These are phyloP conservation scores for Kryphioiulus occultus DNA, from an alignment of 2,888 invertebrate genomes.

Conservation along the genomic window DNA sequence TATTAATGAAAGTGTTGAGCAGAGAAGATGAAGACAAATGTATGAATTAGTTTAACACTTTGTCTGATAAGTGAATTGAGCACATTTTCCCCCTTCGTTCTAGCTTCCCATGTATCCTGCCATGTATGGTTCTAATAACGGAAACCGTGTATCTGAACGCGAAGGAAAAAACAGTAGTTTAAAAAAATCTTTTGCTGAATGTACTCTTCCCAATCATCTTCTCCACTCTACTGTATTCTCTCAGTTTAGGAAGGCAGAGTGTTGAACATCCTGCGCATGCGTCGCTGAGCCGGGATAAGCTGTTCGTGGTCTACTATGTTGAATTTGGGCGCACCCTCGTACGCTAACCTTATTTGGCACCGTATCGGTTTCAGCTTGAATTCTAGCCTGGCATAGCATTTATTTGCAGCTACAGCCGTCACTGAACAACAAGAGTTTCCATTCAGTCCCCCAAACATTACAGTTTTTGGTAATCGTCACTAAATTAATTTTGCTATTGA, in stretches of 20 bases:
- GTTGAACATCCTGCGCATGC: neutral
- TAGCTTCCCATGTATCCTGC: neutral
- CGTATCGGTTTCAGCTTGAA: slow-evolving; percentile 50
- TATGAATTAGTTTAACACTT: neutral
- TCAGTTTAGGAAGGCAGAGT: too few relatives aligned
- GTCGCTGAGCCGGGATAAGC: neutral
- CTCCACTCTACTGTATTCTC: neutral
- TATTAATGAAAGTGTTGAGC: neutral
- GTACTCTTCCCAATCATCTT: neutral
- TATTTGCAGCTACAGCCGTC: slow-evolving; percentile 43
- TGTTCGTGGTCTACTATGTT: neutral
- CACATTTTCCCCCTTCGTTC: slow-evolving; percentile 16
- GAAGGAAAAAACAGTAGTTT: slow-evolving; percentile 10
- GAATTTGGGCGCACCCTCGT: slow-evolving; percentile 39
- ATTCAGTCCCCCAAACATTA: slow-evolving; percentile 15
- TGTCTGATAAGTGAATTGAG: slow-evolving; percentile 1
- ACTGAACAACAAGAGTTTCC: slow-evolving; percentile 41
- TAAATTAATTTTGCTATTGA: neutral
- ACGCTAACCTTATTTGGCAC: slow-evolving; percentile 51
- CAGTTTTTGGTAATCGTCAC: slow-evolving; percentile 1
- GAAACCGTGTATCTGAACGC: neutral
- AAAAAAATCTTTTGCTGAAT: slow-evolving; percentile 31
- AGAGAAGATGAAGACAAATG: neutral
- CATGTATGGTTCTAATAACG: slow-evolving; percentile 35
- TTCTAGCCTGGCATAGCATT: neutral